Evolutionary conservation across 2,113 vertebrate species (phyloP).

Genomic region (Forbesichthys papilliferus): DNA sequence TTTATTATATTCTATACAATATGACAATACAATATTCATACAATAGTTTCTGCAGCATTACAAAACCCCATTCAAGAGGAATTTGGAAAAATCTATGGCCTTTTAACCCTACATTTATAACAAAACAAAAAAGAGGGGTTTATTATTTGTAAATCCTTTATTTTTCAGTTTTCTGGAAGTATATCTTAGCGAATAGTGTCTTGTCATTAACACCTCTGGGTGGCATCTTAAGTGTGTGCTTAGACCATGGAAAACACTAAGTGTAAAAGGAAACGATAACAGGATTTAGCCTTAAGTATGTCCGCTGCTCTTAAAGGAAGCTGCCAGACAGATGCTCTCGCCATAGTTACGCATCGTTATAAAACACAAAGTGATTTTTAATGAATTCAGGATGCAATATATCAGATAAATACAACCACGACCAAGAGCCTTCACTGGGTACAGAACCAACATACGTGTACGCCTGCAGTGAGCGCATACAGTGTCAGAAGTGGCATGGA

Average conservation of each 20-base stretch:
- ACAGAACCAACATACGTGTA: slow-evolving; percentile 5
- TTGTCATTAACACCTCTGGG: slow-evolving; percentile 11
- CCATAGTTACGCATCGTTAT: slow-evolving; percentile 19
- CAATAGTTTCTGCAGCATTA: too few relatives aligned
- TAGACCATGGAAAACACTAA: slow-evolving; percentile 26
- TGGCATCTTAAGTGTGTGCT: background rate
- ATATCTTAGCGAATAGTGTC: too few relatives aligned
- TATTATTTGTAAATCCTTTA: too few relatives aligned
- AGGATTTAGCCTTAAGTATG: slow-evolving; percentile 56
- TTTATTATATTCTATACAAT: background rate
- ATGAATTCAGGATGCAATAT: slow-evolving; percentile 49
- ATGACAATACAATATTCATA: background rate
- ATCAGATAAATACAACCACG: slow-evolving; percentile 27
- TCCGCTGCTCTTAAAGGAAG: slow-evolving; percentile 63
- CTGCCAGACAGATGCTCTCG: slow-evolving; percentile 23
- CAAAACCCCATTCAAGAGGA: too few relatives aligned
- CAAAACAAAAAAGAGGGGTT: too few relatives aligned
- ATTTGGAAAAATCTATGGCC: too few relatives aligned
- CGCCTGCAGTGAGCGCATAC: background rate
- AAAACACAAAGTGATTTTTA: slow-evolving; percentile 20
- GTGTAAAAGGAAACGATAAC: slow-evolving; percentile 58
- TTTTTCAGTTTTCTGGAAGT: too few relatives aligned
- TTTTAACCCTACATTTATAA: too few relatives aligned
- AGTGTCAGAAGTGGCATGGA: background rate
- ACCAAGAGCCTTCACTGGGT: background rate